Evolutionary conservation across 2,113 vertebrate species (phyloP).

Genomic region (Azemiops feae): DNA sequence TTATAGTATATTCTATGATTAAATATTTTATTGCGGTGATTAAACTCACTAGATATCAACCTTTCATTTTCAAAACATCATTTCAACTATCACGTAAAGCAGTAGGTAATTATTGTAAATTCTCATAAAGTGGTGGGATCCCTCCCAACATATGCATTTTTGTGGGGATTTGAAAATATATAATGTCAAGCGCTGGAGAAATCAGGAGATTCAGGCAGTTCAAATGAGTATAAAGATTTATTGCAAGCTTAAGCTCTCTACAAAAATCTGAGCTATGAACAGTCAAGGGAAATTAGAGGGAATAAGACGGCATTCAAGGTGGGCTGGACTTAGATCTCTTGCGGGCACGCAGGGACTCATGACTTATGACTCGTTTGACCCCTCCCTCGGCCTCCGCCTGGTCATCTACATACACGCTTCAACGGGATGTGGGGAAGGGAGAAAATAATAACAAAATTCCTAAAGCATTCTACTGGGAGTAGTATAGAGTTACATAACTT

Average conservation of each 20-base stretch:
- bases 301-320: background rate
- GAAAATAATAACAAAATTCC: background rate
- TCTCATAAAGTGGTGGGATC: background rate
- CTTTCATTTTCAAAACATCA: background rate
- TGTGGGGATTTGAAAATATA: background rate
- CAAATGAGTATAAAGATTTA: background rate
- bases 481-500: background rate
- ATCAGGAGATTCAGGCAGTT: background rate
- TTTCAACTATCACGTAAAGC: background rate
- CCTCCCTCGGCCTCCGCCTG: background rate
- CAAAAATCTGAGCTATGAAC: background rate
- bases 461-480: background rate
- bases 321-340: background rate
- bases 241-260: background rate
- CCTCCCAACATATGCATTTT: background rate
- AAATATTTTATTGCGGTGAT: background rate
- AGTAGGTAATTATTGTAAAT: background rate
- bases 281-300: too few relatives aligned
- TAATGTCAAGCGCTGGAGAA: background rate
- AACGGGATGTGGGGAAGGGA: background rate
- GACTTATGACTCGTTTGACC: background rate
- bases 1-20: background rate
- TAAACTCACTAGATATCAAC: background rate
- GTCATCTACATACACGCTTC: background rate
- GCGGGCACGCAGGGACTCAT: background rate